Evolutionary conservation across 2,888 invertebrate species (phyloP), one percentile per base, ranked within the genome.

Genomic region (Drosophila austrosaltans): DNA sequence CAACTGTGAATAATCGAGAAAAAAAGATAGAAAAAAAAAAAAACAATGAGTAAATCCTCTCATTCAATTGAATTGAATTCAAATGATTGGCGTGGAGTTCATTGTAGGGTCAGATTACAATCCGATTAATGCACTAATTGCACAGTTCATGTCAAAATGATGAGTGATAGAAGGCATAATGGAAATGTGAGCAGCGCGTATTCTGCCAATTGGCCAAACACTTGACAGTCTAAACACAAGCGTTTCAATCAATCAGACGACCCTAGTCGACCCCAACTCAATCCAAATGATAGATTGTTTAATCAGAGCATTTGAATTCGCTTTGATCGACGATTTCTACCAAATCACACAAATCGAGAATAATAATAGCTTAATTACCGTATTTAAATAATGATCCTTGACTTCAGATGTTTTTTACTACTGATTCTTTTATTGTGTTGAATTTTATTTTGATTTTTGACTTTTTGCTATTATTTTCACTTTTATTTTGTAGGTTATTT

Each of bases 141-240:
- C 66, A 73, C 66, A 66, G 65, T 58, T 70, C 75, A 68, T 82
- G 78, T 74, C 82, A 81, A 81, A 67, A 58, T 66, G 58, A 58
- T 66, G 58, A 44, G 39, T 66, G 61, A 66, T 44, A 59, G 57
- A 67, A 20, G 39, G 16, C 3, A 10, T 30, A 32, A 32, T 5
- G 22, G 39, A 10, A 12, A 32, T 36, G 22, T 12, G 56, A 39
- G 22, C 32, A 32, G 2, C 48, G 4, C 10, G 3, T 16, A 48
- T 48, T 74, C 72, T 72, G 69, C 57, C 69, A 67, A 79, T 78
- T 69, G 75, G 76, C 84, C 82, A 81, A 82, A 81, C 84, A 73
- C 60, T 39, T 39, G 30, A 39, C 12, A 12, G 12, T 7, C 25
- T 25, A 48, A 48, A 10, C 25, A 48, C 25, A 48, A 25, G 25